Evolutionary conservation across 2,113 vertebrate species (phyloP).

Genomic region (Nestor notabilis): DNA sequence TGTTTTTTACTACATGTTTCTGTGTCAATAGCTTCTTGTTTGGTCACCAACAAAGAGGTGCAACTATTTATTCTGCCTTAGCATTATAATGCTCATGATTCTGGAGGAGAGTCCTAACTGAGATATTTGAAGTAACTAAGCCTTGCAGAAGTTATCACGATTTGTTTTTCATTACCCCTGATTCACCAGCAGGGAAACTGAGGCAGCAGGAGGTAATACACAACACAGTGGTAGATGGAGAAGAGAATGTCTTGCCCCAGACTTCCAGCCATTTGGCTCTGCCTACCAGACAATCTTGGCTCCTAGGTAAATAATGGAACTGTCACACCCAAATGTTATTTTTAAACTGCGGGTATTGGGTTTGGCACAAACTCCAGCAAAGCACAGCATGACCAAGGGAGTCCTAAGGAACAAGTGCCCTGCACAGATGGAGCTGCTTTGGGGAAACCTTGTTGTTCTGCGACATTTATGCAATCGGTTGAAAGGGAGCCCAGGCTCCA

Average conservation of each 20-base stretch:
- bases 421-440: constrained; percentile 28
- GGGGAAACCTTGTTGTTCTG: not conserved
- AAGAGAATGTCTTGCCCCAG: not conserved
- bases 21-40: not conserved
- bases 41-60: not conserved
- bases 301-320: constrained; percentile 31
- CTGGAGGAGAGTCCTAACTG: not conserved
- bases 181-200: constrained; percentile 30
- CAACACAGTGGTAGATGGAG: not conserved
- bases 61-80: not conserved
- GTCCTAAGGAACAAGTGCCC: constrained; percentile 33
- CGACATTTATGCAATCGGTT: not conserved
- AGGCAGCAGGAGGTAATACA: not conserved
- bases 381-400: not conserved
- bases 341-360: not conserved
- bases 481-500: not conserved
- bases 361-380: constrained; percentile 21
- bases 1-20: not conserved
- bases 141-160: not conserved
- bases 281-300: not conserved
- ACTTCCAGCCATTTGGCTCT: not conserved
- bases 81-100: not conserved
- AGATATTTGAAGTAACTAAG: not conserved
- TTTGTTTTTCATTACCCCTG: not conserved
- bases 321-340: constrained; percentile 41